Base-by-base conservation (phyloP, 2,113 vertebrate genomes). In the Cacatua alba region DNA sequence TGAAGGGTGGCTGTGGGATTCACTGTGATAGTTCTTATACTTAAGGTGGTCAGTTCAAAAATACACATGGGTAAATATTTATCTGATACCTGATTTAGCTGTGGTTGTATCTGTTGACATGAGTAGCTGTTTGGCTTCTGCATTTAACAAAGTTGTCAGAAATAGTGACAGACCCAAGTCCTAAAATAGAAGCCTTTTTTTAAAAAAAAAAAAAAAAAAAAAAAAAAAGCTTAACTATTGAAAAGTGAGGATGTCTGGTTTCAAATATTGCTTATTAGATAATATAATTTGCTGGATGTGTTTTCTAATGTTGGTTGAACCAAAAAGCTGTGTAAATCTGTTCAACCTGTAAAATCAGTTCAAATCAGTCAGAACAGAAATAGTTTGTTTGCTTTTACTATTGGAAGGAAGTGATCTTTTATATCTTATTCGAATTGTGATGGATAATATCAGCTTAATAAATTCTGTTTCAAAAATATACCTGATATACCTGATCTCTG, bases 61-160 rank as follows among this genome's bases (percentile, higher is more conserved):
- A 48, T 94, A 37, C 81, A 78, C 37, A 2, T 46, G 17, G 21
- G 48, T 95, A 85, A 93, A 78, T 95, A 49, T 71, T 95, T 97
- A 37, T 51, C 12, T 91, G 44, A 70, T 75, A 51, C 70, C 82
- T 83, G 63, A 57, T 91, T 96, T 94, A 92, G 82, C 79, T 92
- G 86, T 80, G 76, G 65, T 89, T 77, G 5, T 89, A 11, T 91
- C 91, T 91, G 26, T 46, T 94, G 29, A 80, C 21, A 3, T 41
- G 88, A 69, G 51, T 31, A 70, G 39, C 33, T 77, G 44, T 72
- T 96, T 77, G 46, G 8, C n/a, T 72, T 78, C 10, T 89, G 37
- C 46, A 4, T 49, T 39, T 81, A 82, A 89, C 52, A 67, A 48
- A 55, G 52, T 76, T 59, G 49, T 48, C 60, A 64, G 59, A 77